Conservation (phyloP, 2,888 invertebrate genomes). For the Acleris holmiana region DNA sequence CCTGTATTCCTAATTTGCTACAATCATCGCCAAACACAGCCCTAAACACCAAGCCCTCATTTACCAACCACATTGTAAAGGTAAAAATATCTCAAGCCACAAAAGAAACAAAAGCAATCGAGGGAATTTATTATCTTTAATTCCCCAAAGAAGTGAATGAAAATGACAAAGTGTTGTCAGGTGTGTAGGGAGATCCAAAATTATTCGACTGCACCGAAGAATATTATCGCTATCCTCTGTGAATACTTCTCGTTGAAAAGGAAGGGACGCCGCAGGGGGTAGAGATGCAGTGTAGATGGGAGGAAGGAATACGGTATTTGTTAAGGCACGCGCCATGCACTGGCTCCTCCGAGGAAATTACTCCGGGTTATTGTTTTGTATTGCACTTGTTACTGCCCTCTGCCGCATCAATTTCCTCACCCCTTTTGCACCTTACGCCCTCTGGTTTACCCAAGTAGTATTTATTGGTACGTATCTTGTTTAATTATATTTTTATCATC, state of each 20-base stretch:
- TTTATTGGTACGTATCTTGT: no score
- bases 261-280: conserved; percentile 14
- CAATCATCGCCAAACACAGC: no score
- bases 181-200: conserved; percentile 39
- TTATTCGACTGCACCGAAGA: conserved; percentile 1
- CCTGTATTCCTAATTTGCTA: no score
- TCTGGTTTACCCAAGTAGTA: conserved; percentile 15
- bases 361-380: conserved; percentile 63
- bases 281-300: conserved; percentile 2
- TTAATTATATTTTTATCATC: no score
- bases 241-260: conserved; percentile 4
- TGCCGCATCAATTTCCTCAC: conserved; percentile 5
- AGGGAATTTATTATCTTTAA: conserved; percentile 39
- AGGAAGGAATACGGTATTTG: conserved; percentile 30
- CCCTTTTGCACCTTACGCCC: conserved; percentile 17
- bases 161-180: conserved; percentile 51
- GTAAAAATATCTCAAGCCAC: not conserved
- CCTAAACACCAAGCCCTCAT: no score
- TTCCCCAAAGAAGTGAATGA: conserved; percentile 44
- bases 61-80: no score
- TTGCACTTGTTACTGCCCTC: conserved; percentile 55
- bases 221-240: conserved; percentile 7
- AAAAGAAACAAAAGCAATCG: conserved; percentile 26
- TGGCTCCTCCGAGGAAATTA: conserved; percentile 58
- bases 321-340: conserved; percentile 42